These are phyloP conservation scores for Selenia dentaria DNA, from an alignment of 2,888 invertebrate genomes.

Conservation along the genomic window DNA sequence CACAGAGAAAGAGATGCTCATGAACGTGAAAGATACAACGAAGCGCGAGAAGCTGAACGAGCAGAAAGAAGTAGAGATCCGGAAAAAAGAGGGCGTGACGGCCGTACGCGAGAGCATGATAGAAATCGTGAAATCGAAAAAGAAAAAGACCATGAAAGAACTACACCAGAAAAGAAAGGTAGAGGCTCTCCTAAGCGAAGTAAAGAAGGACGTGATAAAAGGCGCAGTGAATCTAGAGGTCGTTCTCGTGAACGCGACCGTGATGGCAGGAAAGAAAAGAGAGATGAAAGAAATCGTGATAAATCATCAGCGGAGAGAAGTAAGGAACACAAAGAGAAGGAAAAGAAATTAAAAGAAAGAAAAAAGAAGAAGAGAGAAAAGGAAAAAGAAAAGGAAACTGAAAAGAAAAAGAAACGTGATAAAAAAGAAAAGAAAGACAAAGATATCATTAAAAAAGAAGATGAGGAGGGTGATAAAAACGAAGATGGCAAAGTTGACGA, in stretches of 20 bases:
- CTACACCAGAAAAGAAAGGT: conserved; percentile 69
- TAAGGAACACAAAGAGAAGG: conserved; percentile 84
- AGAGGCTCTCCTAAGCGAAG: conserved; percentile 68
- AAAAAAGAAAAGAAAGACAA: conserved; percentile 81
- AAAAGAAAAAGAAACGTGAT: conserved; percentile 79
- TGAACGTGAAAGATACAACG: conserved; percentile 68
- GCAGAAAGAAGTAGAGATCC: conserved; percentile 56
- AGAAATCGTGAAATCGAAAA: conserved; percentile 72
- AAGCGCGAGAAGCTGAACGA: conserved; percentile 69
- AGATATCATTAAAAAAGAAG: conserved; percentile 69
- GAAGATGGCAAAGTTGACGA: conserved; percentile 28
- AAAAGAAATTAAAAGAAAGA: conserved; percentile 78
- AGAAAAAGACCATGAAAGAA: conserved; percentile 71
- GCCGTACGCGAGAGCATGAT: conserved; percentile 43
- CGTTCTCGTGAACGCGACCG: conserved; percentile 80
- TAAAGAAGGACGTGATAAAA: conserved; percentile 68
- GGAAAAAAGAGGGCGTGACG: conserved; percentile 53
- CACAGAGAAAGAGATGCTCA: conserved; percentile 73
- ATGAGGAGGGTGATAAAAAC: conserved; percentile 44
- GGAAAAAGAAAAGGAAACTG: conserved; percentile 83
- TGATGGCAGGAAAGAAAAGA: conserved; percentile 81
- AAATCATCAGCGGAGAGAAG: conserved; percentile 73
- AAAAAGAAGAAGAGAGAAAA: conserved; percentile 81
- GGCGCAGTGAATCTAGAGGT: conserved; percentile 74
- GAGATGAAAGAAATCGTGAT: conserved; percentile 72